Evolutionary conservation across 1,140 invertebrate genomes (phyloP).

Genomic region (Trialeurodes vaporariorum): DNA sequence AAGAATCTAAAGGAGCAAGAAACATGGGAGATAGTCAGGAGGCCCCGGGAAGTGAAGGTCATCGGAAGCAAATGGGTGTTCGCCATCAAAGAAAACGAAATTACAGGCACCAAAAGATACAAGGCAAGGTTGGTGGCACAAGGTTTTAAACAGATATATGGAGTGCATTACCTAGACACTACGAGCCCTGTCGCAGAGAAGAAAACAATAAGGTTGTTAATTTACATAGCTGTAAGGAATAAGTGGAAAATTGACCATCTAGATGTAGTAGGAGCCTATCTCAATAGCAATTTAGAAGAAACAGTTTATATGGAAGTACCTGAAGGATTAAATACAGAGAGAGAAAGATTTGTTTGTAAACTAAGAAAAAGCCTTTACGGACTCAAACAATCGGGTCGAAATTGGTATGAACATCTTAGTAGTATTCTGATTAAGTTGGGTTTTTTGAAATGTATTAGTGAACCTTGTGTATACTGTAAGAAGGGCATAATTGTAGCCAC

Average conservation of each 20-base stretch:
- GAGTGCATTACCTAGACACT: slow-evolving; percentile 31
- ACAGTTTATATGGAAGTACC: slow-evolving; percentile 7
- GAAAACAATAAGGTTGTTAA: not conserved
- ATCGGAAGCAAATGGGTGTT: slow-evolving; percentile 30
- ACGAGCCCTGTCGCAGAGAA: slow-evolving; percentile 29
- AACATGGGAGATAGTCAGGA: slow-evolving; percentile 30
- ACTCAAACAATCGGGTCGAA: slow-evolving; percentile 1
- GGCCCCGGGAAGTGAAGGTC: slow-evolving; percentile 25
- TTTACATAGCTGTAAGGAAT: not conserved
- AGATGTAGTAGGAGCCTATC: slow-evolving; percentile 5
- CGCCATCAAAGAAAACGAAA: slow-evolving; percentile 9
- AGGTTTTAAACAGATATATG: slow-evolving; percentile 15
- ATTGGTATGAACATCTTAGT: slow-evolving; percentile 9
- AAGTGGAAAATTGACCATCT: not conserved
- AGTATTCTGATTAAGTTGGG: not conserved
- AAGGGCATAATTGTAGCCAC: not conserved
- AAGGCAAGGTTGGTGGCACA: slow-evolving; percentile 12
- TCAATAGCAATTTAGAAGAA: slow-evolving; percentile 10
- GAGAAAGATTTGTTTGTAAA: not conserved
- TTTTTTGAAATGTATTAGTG: not conserved
- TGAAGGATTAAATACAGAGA: slow-evolving; percentile 5
- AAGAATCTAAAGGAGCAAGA: slow-evolving; percentile 19
- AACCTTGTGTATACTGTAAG: not conserved
- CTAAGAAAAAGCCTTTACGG: slow-evolving; percentile 8
- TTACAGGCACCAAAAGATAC: slow-evolving; percentile 20